Evolutionary conservation across 2,797 vertebrate species (phyloP).

Genomic region (Pangasius djambal): DNA sequence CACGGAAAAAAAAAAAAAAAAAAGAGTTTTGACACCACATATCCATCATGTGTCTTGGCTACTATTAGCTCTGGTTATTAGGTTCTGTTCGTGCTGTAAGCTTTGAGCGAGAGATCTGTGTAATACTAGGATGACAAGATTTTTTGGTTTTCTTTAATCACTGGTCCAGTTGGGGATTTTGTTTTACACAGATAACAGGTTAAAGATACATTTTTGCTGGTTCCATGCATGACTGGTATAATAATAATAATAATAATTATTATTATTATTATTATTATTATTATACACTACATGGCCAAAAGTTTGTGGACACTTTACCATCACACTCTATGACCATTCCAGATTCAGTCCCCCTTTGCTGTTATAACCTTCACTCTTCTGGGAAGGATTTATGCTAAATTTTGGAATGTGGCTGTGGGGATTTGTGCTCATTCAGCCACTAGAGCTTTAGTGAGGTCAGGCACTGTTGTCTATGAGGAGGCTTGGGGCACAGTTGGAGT

Average conservation of each 20-base stretch:
- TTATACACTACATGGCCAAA: neutral
- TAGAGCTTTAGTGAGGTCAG: neutral
- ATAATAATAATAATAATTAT: neutral
- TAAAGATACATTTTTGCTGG: neutral
- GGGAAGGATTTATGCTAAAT: neutral
- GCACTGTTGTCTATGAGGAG: neutral
- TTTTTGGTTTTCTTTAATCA: neutral
- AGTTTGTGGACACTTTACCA: neutral
- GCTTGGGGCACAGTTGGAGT: neutral
- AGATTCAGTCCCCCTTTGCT: neutral
- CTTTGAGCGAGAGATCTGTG: neutral
- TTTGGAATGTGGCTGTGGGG: neutral
- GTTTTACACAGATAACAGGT: neutral
- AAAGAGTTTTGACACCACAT: neutral
- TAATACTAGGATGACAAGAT: neutral
- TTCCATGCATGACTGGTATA: neutral
- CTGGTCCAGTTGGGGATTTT: neutral
- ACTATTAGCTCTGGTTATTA: neutral
- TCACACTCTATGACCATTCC: neutral
- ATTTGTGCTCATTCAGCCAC: neutral
- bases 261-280: no score
- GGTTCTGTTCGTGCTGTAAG: neutral
- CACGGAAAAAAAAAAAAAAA: slow-evolving; percentile 8
- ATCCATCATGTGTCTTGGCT: neutral
- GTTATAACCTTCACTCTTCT: neutral